phyloP scores from a whole-genome alignment of 2,797 vertebrate genomes.

The Antennarius maculatus region DNA sequence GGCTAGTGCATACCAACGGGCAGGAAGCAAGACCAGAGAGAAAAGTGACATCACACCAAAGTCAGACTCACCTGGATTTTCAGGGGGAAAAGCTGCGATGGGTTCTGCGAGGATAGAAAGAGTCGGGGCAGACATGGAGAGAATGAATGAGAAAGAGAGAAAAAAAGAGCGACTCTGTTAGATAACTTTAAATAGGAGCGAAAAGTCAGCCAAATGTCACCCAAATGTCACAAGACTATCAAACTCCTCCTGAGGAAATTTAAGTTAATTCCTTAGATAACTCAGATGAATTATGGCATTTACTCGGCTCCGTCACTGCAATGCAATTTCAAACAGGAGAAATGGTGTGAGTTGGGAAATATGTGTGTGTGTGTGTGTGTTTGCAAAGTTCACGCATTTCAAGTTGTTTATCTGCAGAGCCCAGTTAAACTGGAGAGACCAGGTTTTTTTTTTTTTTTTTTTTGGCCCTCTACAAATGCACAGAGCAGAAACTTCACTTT shows the following conservation, averaged over 20 bases:
- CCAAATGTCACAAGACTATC: conserved; percentile 74
- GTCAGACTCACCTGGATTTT: conserved; percentile 84
- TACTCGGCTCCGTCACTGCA: conserved; percentile 41
- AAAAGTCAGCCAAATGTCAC: conserved; percentile 76
- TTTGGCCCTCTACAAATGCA: conserved; percentile 55
- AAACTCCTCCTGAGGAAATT: conserved; percentile 64
- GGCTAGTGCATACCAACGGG: conserved; percentile 66
- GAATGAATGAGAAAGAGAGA: conserved; percentile 1
- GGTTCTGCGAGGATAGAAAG: conserved; percentile 85
- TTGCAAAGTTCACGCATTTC: conserved; percentile 57
- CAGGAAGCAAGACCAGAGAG: conserved; percentile 73
- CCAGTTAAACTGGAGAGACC: conserved; percentile 59
- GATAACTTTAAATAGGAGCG: conserved; percentile 59
- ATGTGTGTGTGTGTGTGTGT: background rate
- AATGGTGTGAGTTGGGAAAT: conserved; percentile 39
- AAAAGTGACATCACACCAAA: conserved; percentile 53
- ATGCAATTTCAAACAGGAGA: conserved; percentile 52
- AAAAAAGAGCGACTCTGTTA: conserved; percentile 42
- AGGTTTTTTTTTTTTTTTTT: conserved; percentile 15
- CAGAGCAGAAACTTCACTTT: conserved; percentile 67
- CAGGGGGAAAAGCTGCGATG: conserved; percentile 88
- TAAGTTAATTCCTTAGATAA: conserved; percentile 66
- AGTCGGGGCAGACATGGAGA: conserved; percentile 22
- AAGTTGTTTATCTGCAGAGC: conserved; percentile 68
- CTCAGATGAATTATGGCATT: conserved; percentile 66